Percentiles rank a stretch among this genome's conserved stretches.
Conservation (phyloP, 2,113 vertebrate species). For the Austrofundulus limnaeus region DNA sequence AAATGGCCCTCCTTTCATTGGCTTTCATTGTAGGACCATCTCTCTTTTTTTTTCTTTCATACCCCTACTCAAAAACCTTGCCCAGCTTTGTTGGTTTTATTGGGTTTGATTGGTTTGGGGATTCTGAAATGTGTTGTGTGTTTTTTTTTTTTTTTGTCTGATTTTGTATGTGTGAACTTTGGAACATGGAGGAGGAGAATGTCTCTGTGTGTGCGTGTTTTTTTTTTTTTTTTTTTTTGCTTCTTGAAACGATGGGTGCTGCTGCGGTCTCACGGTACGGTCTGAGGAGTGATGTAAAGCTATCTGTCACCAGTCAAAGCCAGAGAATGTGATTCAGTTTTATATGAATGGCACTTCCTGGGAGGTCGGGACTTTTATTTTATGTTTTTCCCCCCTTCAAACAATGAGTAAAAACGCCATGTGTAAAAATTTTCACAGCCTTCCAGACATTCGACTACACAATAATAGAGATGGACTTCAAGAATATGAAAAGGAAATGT, state of each 20-base stretch:
- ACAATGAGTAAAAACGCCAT: constrained; percentile 65
- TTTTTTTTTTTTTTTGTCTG: constrained; percentile 73
- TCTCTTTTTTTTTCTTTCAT: constrained; percentile 75
- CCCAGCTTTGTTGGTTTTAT: constrained; percentile 77
- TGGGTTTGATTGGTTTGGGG: constrained; percentile 79
- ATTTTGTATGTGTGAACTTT: constrained; percentile 69
- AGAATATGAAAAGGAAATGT: background rate
- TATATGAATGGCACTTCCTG: constrained; percentile 69
- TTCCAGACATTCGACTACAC: constrained; percentile 48
- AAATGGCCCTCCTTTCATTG: constrained; percentile 79
- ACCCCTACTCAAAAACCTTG: constrained; percentile 72
- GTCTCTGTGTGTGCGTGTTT: constrained; percentile 22
- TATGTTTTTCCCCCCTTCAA: constrained; percentile 26
- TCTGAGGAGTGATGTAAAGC: constrained; percentile 67
- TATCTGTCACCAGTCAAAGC: constrained; percentile 68
- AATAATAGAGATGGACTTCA: background rate
- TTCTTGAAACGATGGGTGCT: constrained; percentile 69
- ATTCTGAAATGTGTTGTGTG: constrained; percentile 73
- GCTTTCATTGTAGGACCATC: constrained; percentile 75
- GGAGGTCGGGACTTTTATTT: constrained; percentile 68
- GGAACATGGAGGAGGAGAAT: constrained; percentile 26
- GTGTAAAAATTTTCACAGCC: constrained; percentile 58
- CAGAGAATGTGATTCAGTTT: constrained; percentile 66
- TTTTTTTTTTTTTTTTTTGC: constrained; percentile 61
- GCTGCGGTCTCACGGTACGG: constrained; percentile 69